Base-by-base conservation (phyloP, 2,888 invertebrate genomes). In the Diloba caeruleocephala region DNA sequence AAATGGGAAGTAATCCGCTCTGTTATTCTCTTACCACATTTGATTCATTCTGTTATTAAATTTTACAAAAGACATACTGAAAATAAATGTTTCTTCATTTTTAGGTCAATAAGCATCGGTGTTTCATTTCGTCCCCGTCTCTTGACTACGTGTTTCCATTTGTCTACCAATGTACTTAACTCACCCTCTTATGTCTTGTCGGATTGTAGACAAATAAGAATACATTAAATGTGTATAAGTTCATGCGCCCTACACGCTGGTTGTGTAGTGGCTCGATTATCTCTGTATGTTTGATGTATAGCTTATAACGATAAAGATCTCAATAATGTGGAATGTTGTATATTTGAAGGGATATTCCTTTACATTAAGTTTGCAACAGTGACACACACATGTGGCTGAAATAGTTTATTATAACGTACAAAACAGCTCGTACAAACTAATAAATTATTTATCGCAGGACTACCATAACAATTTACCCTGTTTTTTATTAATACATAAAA, bases 51-150 rank as follows among this genome's bases (percentile, higher is more conserved):
- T 93, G 93, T 94, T 93, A 91, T 87, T 88, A 87, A 92, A 93
- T 92, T 93, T 92, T 92, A 95, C 95, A 95, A 95, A 95, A 95
- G 94, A 95, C 94, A 95, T 93, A 93, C 93, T 89, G 93, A 93
- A 95, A 95, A 95, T 95, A 95, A 95, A 95, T 95, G 95, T 95
- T 95, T 95, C 95, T 95, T 95, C 95, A 95, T 95, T 95, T 95
- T 95, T 95, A 95, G 95, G 95, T 95, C 94, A 94, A 95, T 94
- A 94, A 94, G 91, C 83, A 92, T 90, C 84, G 71, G 91, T 93
- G 91, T 94, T 94, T 94, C 82, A 93, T 93, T 94, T 92, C 45
- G 32, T 29, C 10, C 54, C 66, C 17, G 42, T 51, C 59, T 42
- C 38, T 64, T 65, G 21, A 28, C 44, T 37, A 43, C 19, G 19